Conservation (phyloP, 2,797 vertebrate genomes). For the Syngnathus rostellatus region DNA sequence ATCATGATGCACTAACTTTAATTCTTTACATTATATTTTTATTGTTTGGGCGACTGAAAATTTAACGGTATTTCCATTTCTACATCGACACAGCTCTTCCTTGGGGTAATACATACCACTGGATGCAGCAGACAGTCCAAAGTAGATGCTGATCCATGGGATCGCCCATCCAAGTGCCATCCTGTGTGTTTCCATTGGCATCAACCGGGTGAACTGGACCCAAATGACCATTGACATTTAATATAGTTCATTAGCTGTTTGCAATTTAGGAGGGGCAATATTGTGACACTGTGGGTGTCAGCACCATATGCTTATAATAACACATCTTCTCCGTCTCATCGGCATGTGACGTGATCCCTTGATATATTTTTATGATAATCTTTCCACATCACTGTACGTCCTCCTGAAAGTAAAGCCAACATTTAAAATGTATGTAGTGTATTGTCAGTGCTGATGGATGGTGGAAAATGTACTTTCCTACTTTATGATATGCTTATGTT, state of each 20-base stretch:
- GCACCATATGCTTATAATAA: constrained; percentile 20
- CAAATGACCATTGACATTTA: not conserved
- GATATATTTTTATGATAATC: not conserved
- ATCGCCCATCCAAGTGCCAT: constrained; percentile 40
- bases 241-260: constrained; percentile 44
- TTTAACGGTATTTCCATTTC: not conserved
- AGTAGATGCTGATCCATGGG: constrained; percentile 39
- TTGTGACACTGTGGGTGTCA: constrained; percentile 20
- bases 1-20: too few relatives aligned
- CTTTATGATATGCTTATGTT: not conserved
- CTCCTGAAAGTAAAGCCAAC: not conserved
- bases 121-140: constrained; percentile 15
- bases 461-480: not conserved
- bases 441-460: not conserved
- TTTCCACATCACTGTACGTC: not conserved
- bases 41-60: not conserved
- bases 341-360: not conserved
- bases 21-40: not conserved
- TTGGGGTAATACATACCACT: constrained; percentile 33
- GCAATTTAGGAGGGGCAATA: constrained; percentile 41
- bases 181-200: constrained; percentile 4
- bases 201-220: not conserved
- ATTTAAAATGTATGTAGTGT: not conserved
- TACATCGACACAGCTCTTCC: not conserved
- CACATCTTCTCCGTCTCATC: constrained; percentile 2